Evolutionary conservation across 2,113 vertebrate genomes (phyloP).

Genomic region (Scomber scombrus): DNA sequence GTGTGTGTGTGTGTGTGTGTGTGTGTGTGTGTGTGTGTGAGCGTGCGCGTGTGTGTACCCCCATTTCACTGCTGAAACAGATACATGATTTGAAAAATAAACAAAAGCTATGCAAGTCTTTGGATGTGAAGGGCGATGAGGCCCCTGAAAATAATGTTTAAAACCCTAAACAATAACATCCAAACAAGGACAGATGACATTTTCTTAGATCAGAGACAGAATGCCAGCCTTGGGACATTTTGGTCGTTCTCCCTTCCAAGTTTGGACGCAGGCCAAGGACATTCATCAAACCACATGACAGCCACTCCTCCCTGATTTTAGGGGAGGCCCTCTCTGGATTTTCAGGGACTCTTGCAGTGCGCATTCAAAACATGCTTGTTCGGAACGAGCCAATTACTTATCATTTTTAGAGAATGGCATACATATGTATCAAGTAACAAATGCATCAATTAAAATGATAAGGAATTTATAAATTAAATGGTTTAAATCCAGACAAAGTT

Average conservation of each 20-base stretch:
- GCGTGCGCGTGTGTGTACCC: slow-evolving; percentile 14
- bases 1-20: no score
- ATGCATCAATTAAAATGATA: no score
- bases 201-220: slow-evolving; percentile 55
- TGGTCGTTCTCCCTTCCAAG: slow-evolving; percentile 40
- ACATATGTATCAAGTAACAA: no score
- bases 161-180: slow-evolving; percentile 53
- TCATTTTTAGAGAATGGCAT: no score
- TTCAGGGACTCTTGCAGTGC: not conserved
- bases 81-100: slow-evolving; percentile 50
- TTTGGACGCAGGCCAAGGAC: slow-evolving; percentile 43
- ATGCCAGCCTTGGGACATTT: slow-evolving; percentile 38
- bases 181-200: slow-evolving; percentile 60
- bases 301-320: slow-evolving; percentile 24
- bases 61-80: slow-evolving; percentile 38
- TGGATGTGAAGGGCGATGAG: slow-evolving; percentile 20
- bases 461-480: no score
- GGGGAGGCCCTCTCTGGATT: slow-evolving; percentile 28
- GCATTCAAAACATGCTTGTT: no score
- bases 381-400: no score
- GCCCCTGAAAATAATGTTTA: slow-evolving; percentile 36
- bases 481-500: no score
- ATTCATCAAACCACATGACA: slow-evolving; percentile 65
- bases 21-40: slow-evolving; percentile 10
- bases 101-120: slow-evolving; percentile 36